Base-by-base conservation (phyloP, 2,888 invertebrate genomes). In the Corythucha ciliata region DNA sequence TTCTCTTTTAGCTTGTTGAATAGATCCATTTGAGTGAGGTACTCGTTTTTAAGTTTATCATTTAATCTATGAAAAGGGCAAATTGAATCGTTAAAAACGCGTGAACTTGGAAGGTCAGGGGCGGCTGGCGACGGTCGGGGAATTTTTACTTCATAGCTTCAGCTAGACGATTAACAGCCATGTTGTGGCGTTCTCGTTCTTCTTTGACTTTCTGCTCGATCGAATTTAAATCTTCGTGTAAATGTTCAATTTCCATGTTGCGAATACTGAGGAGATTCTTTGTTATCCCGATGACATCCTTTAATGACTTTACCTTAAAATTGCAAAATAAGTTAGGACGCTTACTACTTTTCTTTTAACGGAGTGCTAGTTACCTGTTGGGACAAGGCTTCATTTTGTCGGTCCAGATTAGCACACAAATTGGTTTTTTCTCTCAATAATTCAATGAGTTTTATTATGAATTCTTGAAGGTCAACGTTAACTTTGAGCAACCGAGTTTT, bases 281-380 rank as follows among this genome's bases (percentile, higher is more conserved):
- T 2, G 87, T 86, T 53, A 88, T 84, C 8, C 74, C 69, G n/a
- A 85, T 78, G 37, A 88, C 86, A 63, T 88, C 86, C 65, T 85
- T 86, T 26, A 87, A 70, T 1, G 86, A 83, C 34, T 76, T 73
- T 6, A 85, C 81, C 67, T 88, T 84, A 6, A 76, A 48, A 20
- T 37, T 4, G 49, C 29, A 41, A 44, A n/a, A n/a, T n/a, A n/a
- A n/a, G n/a, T n/a, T n/a, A n/a, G n/a, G n/a, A n/a, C n/a, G n/a
- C n/a, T n/a, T n/a, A n/a, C n/a, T n/a, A n/a, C n/a, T n/a, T n/a
- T n/a, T n/a, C n/a, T n/a, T n/a, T 39, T 39, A 39, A 12, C 4
- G 3, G 21, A 41, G 26, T 27, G 12, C 24, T n/a, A n/a, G n/a
- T 53, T 16, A 86, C 82, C 66, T 88, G 87, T 33, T 58, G 76